Evolutionary conservation across 2,797 vertebrate species (phyloP).

Genomic region (Hozukius guyotensis): DNA sequence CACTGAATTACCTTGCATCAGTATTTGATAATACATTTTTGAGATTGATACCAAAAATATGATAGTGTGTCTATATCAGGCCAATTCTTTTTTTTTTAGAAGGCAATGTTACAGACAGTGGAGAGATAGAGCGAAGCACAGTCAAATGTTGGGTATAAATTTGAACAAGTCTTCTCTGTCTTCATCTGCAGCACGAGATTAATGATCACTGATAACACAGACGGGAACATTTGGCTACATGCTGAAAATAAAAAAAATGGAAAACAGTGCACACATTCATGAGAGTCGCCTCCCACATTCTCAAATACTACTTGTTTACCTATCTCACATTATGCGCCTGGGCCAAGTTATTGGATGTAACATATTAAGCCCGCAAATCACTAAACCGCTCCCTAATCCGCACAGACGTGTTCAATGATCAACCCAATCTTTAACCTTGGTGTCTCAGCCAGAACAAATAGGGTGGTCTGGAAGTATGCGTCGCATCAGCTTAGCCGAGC

Average conservation of each 20-base stretch:
- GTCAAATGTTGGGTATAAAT: not conserved
- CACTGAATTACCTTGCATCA: not conserved
- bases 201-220: slow-evolving; percentile 36
- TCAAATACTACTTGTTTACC: slow-evolving; percentile 70
- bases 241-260: not conserved
- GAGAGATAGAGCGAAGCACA: not conserved
- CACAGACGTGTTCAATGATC: slow-evolving; percentile 81
- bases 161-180: slow-evolving; percentile 10
- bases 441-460: slow-evolving; percentile 77
- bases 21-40: too few species aligned
- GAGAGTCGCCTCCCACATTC: slow-evolving; percentile 50
- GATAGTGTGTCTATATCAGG: too few species aligned
- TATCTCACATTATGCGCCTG: slow-evolving; percentile 56
- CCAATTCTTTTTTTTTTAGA: too few species aligned
- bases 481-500: slow-evolving; percentile 70
- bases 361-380: slow-evolving; percentile 77
- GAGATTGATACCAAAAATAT: too few species aligned
- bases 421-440: slow-evolving; percentile 75
- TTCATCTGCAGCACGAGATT: slow-evolving; percentile 34
- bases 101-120: not conserved
- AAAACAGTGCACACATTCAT: slow-evolving; percentile 41
- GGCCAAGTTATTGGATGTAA: slow-evolving; percentile 69
- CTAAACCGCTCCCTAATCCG: slow-evolving; percentile 69
- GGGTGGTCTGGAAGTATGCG: slow-evolving; percentile 73
- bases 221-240: slow-evolving; percentile 4